Conservation (phyloP, 2,888 invertebrate genomes). For the Eupeodes luniger region DNA sequence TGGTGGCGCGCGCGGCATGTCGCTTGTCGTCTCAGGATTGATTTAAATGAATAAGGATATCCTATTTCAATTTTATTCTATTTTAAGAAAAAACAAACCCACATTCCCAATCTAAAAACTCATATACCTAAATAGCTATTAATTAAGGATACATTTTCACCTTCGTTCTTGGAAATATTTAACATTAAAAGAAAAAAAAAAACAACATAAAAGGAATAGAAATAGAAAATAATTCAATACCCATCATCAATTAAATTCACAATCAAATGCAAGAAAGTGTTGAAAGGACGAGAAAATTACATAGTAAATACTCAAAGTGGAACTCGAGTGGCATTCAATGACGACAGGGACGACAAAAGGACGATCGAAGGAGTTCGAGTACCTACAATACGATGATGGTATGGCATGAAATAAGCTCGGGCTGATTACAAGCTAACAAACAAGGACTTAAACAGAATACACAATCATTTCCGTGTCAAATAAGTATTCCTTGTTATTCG, state of each 20-base stretch:
- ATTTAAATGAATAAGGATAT: slow-evolving; percentile 17
- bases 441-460: slow-evolving; percentile 42
- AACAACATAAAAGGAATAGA: not conserved
- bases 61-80: not conserved
- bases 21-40: not conserved
- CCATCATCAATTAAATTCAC: slow-evolving; percentile 32
- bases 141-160: slow-evolving; percentile 9
- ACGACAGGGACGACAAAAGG: not conserved
- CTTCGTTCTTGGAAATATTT: not conserved
- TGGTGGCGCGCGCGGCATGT: not conserved
- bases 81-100: not conserved
- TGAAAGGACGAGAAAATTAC: slow-evolving; percentile 31
- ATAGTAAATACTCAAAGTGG: slow-evolving; percentile 24
- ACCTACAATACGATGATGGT: not conserved
- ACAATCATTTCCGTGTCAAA: slow-evolving; percentile 57
- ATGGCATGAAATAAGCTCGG: slow-evolving; percentile 11
- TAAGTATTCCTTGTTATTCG: slow-evolving; percentile 44
- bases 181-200: not conserved
- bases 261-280: slow-evolving; percentile 6
- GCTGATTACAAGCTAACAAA: slow-evolving; percentile 43
- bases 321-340: slow-evolving; percentile 25
- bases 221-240: slow-evolving; percentile 43
- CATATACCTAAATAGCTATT: not conserved
- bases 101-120: not conserved
- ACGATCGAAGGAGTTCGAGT: not conserved